Conservation (phyloP, 2,797 vertebrate species). For the Sciurus vulgaris region DNA sequence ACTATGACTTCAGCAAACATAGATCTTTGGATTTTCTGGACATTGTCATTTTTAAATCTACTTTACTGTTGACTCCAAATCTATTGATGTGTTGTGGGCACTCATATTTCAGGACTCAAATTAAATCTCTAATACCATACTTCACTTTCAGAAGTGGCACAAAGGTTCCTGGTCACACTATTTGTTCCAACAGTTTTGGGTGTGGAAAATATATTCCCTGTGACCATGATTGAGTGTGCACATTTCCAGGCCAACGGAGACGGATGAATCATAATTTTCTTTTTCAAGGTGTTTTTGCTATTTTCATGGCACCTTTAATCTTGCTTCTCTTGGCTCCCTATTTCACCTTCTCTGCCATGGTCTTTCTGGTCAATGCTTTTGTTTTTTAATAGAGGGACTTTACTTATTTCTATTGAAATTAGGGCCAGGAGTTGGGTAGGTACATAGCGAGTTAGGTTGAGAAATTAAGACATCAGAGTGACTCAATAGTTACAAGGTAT, state of each 20-base stretch:
- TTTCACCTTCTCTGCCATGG: background rate
- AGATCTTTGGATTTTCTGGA: conserved; percentile 51
- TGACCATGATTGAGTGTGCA: conserved; percentile 30
- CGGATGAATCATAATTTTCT: conserved; percentile 55
- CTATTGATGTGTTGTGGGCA: conserved; percentile 33
- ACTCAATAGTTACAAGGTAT: background rate
- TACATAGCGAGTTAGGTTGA: background rate
- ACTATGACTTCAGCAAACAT: conserved; percentile 16
- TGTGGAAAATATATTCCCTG: conserved; percentile 23
- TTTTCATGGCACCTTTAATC: conserved; percentile 6
- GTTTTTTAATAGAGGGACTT: background rate
- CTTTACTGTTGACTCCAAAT: conserved; percentile 34
- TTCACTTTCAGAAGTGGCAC: conserved; percentile 52
- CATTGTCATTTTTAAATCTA: conserved; percentile 58
- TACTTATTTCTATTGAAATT: background rate
- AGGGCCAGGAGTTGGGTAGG: background rate
- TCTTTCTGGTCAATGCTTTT: background rate
- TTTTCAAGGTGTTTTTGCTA: conserved; percentile 53
- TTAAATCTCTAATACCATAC: background rate
- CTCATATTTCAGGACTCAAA: conserved; percentile 63
- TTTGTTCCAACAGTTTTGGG: conserved; percentile 38
- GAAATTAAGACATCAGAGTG: background rate
- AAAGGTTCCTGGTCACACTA: conserved; percentile 15
- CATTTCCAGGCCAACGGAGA: conserved; percentile 14
- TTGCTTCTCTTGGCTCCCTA: background rate